Base-by-base conservation (phyloP, 2,888 invertebrate genomes). In the Drosophila macrothrix region DNA sequence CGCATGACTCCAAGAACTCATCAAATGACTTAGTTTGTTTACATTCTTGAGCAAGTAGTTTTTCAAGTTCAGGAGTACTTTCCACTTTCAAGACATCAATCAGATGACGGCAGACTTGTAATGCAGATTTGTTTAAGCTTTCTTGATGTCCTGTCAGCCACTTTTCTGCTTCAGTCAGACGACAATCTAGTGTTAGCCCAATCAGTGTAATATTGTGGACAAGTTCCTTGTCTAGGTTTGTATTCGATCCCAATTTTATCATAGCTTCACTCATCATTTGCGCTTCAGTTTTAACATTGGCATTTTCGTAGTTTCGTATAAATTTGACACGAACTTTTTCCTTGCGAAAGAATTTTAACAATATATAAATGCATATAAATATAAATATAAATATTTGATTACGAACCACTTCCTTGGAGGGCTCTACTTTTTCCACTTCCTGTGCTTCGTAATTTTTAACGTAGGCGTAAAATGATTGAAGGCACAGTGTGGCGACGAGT, bases 281-380 rank as follows among this genome's bases (percentile, higher is more conserved):
- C 22, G 82, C 81, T n/a, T 87, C 65, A 0, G 90, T 96, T 70
- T 93, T 95, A 28, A 98, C 94, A 93, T 98, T 98, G 94, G 98
- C 98, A 93, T 99, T 98, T 90, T 97, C 96, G 92, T 96, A 96
- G 92, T 98, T 98, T 85, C 96, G 95, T 46, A 99, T 90, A 92
- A 95, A 98, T 68, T 94, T 95, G 0, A 99, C 96, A 81, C 98
- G 94, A 12, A 98, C 94, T 93, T 96, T 96, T 31, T 95, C 93
- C 93, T 95, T 63, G 71, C 9, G 7, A 50, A 10, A 7, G 7
- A 58, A 22, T 31, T 10, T 33, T 16, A 33, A 10, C 3, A 33
- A 25, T 22, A 29, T 35, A 33, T n/a, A n/a, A 5, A 16, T 22
- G 0, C 75, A 68, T 56, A 28, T 10, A 31, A 39, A 22, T 37